phyloP scores from a whole-genome alignment of 2,113 vertebrate genomes.

The Genyomyrus donnyi region DNA sequence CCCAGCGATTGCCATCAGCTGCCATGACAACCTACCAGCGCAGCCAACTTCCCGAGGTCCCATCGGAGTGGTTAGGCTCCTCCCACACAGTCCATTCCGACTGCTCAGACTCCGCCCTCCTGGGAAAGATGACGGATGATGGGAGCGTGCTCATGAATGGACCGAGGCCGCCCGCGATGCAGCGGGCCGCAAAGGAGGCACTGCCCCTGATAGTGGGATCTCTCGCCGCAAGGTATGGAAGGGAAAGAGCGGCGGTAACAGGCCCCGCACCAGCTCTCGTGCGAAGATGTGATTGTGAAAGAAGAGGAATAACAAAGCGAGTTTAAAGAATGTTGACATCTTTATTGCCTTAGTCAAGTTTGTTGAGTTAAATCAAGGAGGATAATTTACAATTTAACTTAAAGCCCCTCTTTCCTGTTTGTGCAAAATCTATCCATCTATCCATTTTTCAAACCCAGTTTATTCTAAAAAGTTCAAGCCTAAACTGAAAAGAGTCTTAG shows the following conservation, averaged over 20 bases:
- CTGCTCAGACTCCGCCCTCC: slow-evolving; percentile 30
- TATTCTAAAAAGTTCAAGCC: not conserved
- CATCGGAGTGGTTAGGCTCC: slow-evolving; percentile 51
- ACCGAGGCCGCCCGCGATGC: slow-evolving; percentile 68
- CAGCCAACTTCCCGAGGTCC: slow-evolving; percentile 68
- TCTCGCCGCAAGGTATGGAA: slow-evolving; percentile 64
- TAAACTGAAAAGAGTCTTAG: not conserved
- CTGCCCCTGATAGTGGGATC: slow-evolving; percentile 64
- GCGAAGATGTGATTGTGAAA: not conserved
- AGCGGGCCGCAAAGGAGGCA: slow-evolving; percentile 69
- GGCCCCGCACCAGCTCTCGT: too few species aligned
- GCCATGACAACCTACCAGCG: slow-evolving; percentile 69
- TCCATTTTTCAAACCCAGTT: not conserved
- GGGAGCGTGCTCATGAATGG: slow-evolving; percentile 43
- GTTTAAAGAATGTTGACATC: not conserved
- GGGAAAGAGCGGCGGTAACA: not conserved
- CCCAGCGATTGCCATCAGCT: slow-evolving; percentile 55
- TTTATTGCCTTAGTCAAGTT: not conserved
- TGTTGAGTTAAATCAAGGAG: not conserved
- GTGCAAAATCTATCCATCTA: not conserved
- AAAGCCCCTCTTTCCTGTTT: not conserved
- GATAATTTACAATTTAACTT: not conserved
- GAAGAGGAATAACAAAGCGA: not conserved
- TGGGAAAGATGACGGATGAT: slow-evolving; percentile 55
- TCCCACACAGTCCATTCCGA: slow-evolving; percentile 9